These are phyloP conservation scores for Brachionus koreanus DNA, from an alignment of 1,140 invertebrate species.

Conservation along the genomic window DNA sequence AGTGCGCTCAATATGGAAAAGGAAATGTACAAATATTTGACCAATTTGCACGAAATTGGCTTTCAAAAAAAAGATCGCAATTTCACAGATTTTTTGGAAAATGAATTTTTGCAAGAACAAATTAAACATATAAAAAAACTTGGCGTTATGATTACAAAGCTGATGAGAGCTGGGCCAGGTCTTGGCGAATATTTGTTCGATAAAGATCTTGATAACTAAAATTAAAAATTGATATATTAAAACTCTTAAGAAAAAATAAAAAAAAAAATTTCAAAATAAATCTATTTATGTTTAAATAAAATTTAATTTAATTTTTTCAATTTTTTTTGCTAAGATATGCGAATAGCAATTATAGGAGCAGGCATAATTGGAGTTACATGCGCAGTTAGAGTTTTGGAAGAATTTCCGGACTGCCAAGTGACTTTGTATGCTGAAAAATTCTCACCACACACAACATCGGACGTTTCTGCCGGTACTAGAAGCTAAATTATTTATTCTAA, in stretches of 20 bases:
- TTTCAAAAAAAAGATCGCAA: constrained; percentile 60
- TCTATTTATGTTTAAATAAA: constrained; percentile 1
- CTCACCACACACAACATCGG: constrained; percentile 71
- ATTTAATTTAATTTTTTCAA: not conserved
- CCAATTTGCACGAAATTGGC: constrained; percentile 68
- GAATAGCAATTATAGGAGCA: constrained; percentile 51
- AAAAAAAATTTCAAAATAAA: not conserved
- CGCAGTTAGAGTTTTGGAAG: constrained; percentile 63
- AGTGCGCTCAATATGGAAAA: constrained; percentile 71
- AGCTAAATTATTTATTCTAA: too few species aligned
- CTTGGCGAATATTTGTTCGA: constrained; percentile 76
- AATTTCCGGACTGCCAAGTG: constrained; percentile 66
- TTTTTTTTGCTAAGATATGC: not conserved
- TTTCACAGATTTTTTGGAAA: constrained; percentile 79
- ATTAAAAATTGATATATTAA: not conserved
- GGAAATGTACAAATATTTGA: constrained; percentile 69
- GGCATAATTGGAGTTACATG: constrained; percentile 58
- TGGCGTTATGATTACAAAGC: constrained; percentile 72
- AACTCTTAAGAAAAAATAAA: not conserved
- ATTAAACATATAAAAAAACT: constrained; percentile 73
- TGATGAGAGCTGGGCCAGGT: constrained; percentile 62
- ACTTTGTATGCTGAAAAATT: constrained; percentile 77
- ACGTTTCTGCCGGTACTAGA: constrained; percentile 72
- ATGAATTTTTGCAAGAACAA: constrained; percentile 83
- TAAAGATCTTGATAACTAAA: constrained; percentile 25